Base-by-base conservation (phyloP, 2,888 invertebrate species). In the Melipona beecheii region DNA sequence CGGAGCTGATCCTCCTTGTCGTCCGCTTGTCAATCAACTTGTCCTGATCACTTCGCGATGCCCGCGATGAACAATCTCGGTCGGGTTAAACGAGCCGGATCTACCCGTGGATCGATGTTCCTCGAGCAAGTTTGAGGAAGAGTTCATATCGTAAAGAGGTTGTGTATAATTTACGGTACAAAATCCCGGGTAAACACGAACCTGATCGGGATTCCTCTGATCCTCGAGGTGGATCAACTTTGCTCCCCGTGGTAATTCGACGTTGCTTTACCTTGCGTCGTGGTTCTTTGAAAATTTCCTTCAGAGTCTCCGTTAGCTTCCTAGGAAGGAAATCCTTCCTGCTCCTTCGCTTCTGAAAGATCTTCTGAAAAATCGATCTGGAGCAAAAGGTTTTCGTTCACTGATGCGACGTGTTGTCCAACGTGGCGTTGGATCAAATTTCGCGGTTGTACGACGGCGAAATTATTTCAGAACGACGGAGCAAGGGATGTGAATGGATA, bases 401-500 rank as follows among this genome's bases (percentile, higher is more conserved):
- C 21, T 56, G n/a, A 13, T 0, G 13, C 13, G 56, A n/a, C n/a
- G n/a, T 9, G 4, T 5, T 21, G 21, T 56, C 21, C 21, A 56
- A n/a, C 15, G n/a, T 43, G 24, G 5, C n/a, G 15, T 5, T 4
- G 1, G 24, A 52, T 69, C 50, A 79, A n/a, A 65, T 76, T 70
- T 58, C n/a, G 21, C 27, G 50, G 54, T 64, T 54, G 5, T 50
- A 43, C 62, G 50, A 58, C 60, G 27, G 69, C 31, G 62, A 52
- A 49, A 66, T 49, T 76, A 76, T 86, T 84, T 84, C 68, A 13
- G 69, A 58, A 52, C 54, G 60, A 74, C 60, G 60, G n/a, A 69
- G 68, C 54, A 62, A 75, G 76, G 89, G 43, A 43, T 43, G 43
- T 92, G 91, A 91, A 91, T 91, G 91, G 87, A 84, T 70, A 75